Evolutionary conservation across 2,888 invertebrate genomes (phyloP).

Genomic region (Stomorhina lunata): DNA sequence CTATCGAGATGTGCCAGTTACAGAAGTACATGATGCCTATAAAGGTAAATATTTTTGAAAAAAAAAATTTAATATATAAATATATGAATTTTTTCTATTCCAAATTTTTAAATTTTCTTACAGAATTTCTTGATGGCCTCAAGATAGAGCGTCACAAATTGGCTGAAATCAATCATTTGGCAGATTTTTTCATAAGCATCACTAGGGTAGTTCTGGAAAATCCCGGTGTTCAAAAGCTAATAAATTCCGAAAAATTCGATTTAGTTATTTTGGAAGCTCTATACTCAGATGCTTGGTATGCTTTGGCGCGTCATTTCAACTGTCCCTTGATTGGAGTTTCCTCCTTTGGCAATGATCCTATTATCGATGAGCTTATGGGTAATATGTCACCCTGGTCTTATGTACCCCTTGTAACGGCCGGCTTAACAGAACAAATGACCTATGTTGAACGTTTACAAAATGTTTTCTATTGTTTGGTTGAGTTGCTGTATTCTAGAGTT

Average conservation of each 20-base stretch:
- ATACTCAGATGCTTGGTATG: constrained; percentile 74
- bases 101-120: background rate
- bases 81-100: too few relatives aligned
- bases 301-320: constrained; percentile 73
- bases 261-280: constrained; percentile 76
- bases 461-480: constrained; percentile 61
- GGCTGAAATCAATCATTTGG: constrained; percentile 15
- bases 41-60: background rate
- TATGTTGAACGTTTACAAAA: constrained; percentile 75
- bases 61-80: too few relatives aligned
- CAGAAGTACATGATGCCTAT: background rate
- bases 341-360: constrained; percentile 68
- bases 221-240: constrained; percentile 65
- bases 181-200: background rate
- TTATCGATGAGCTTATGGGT: constrained; percentile 68
- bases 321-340: constrained; percentile 71
- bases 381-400: constrained; percentile 75
- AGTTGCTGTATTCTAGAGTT: constrained; percentile 12
- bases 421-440: constrained; percentile 75
- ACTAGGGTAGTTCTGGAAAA: constrained; percentile 52
- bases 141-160: constrained; percentile 58
- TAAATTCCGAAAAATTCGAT: constrained; percentile 74
- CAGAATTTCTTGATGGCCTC: background rate
- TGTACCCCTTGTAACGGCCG: constrained; percentile 70
- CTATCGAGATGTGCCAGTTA: constrained; percentile 67